Evolutionary conservation across 2,797 vertebrate species (phyloP).

Genomic region (Brachyalestes nurse): DNA sequence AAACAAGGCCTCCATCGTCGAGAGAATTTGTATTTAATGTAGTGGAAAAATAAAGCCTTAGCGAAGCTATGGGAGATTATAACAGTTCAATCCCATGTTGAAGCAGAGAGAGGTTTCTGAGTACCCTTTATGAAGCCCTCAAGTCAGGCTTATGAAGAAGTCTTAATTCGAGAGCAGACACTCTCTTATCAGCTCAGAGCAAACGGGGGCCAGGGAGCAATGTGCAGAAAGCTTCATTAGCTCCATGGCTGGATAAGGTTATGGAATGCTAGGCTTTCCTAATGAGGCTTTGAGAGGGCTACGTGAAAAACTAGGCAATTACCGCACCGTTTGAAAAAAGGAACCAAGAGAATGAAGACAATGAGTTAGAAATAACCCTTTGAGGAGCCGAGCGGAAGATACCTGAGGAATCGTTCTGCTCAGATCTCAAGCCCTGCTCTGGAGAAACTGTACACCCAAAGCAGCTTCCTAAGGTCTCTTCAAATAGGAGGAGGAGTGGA

Average conservation of each 20-base stretch:
- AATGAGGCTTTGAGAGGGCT: conserved; percentile 28
- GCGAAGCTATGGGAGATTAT: conserved; percentile 2
- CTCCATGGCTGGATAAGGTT: conserved; percentile 33
- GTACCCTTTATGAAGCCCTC: conserved; percentile 37
- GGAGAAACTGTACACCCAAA: conserved; percentile 10
- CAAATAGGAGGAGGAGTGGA: not conserved
- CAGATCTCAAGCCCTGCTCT: conserved; percentile 1
- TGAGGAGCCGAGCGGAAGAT: not conserved
- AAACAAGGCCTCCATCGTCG: not conserved
- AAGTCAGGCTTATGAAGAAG: conserved; percentile 37
- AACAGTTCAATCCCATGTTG: conserved; percentile 4
- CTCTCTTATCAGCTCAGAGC: conserved; percentile 39
- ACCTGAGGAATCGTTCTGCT: not conserved
- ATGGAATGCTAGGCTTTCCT: conserved; percentile 22
- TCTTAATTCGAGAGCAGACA: conserved; percentile 41
- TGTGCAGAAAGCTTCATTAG: conserved; percentile 41
- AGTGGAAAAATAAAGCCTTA: not conserved
- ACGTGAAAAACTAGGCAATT: conserved; percentile 13
- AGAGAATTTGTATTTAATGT: not conserved
- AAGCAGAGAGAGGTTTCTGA: conserved; percentile 11
- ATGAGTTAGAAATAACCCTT: not conserved
- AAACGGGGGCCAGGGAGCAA: conserved; percentile 21
- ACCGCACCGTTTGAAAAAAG: not conserved
- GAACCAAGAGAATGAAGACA: not conserved
- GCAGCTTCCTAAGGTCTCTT: conserved; percentile 16